phyloP scores from a whole-genome alignment of 2,888 invertebrate genomes.

The Dorcus parallelipipedus region DNA sequence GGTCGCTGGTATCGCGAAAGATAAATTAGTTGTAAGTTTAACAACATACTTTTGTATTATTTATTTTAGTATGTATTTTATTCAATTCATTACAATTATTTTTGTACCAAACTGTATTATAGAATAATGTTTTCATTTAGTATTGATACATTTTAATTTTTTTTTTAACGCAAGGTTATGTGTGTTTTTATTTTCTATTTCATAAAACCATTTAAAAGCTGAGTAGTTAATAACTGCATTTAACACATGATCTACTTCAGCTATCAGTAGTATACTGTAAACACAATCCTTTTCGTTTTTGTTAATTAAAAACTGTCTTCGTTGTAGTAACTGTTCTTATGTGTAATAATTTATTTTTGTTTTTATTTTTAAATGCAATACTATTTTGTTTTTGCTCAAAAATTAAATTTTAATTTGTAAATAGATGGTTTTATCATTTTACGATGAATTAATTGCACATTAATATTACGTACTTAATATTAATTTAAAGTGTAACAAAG shows the following conservation, averaged over 20 bases:
- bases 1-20: slow-evolving; percentile 49
- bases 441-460: too few species aligned
- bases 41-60: slow-evolving; percentile 2
- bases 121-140: slow-evolving; percentile 8
- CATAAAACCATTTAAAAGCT: not conserved
- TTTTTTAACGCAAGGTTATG: too few species aligned
- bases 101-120: slow-evolving; percentile 22
- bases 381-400: slow-evolving; percentile 10
- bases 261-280: too few species aligned
- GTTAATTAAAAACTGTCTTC: too few species aligned
- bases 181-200: slow-evolving; percentile 4
- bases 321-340: too few species aligned
- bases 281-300: too few species aligned
- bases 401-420: slow-evolving; percentile 2
- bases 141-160: too few species aligned
- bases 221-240: too few species aligned
- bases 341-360: not conserved
- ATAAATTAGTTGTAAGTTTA: slow-evolving; percentile 29
- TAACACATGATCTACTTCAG: too few species aligned
- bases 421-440: too few species aligned
- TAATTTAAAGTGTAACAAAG: too few species aligned
- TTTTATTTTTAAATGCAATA: not conserved
- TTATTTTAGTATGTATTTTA: slow-evolving; percentile 2
- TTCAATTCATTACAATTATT: slow-evolving; percentile 1
- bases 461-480: too few species aligned